Base-by-base conservation (phyloP, 2,888 invertebrate species). In the Leptopterna dolabrata region DNA sequence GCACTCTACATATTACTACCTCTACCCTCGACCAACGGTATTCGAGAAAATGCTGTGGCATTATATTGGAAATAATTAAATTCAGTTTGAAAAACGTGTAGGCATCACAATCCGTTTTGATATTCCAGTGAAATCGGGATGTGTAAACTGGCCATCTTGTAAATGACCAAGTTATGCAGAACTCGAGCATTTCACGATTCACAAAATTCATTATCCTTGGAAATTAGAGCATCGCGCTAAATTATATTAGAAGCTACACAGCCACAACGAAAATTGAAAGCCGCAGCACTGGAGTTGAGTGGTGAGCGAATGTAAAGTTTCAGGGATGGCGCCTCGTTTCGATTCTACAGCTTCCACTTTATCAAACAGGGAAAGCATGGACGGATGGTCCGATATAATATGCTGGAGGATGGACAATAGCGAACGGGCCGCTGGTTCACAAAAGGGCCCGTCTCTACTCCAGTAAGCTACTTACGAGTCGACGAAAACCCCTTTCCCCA, bases 371-470 rank as follows among this genome's bases (percentile, higher is more conserved):
- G 19, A 14, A 11, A 73, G 41, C 41, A 73, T 30, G 73, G 36
- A 30, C 73, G 73, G 73, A 73, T 73, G 73, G 73, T 73, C 73
- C 36, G 73, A 73, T 36, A 73, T 73, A 73, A 73, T 73, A 73
- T 73, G 36, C 30, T 16, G 19, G 73, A 41, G 73, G 73, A 73
- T 36, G 73, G 73, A 73, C 73, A 73, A 73, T 36, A 41, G 73
- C 30, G 36, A 73, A 36, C 73, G 41, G 73, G n/a, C 73, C 73
- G n/a, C n/a, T 36, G 30, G 19, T 3, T 73, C 73, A 73, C 73
- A 73, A 73, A 73, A 36, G n/a, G 55, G 73, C 73, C 13, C 73
- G 19, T 7, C 41, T 41, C 19, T 36, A 29, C 73, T n/a, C 41
- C 36, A 6, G 16, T 73, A 73, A 73, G 73, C 73, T 73, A 73